Base-by-base conservation (phyloP, 2,113 vertebrate species). In the Tragulus kanchil region DNA sequence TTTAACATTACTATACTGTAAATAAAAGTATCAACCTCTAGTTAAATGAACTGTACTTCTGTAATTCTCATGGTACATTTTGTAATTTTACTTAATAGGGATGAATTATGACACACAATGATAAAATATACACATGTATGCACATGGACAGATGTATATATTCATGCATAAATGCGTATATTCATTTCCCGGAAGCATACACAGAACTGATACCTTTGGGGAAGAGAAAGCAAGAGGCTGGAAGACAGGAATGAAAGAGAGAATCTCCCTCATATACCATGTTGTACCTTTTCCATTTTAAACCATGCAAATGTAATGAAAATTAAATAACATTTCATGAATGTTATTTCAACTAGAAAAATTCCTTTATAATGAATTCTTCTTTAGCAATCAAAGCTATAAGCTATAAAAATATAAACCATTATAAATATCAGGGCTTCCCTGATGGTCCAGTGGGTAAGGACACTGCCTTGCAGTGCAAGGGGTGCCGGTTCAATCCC, bases 341-440 rank as follows among this genome's bases (percentile, higher is more conserved):
- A 62, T 83, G 15, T 36, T 96, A 77, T 90, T 90, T 90, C 82
- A 95, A 77, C 3, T 23, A 73, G 58, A 42, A 93, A 85, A 85
- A 82, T 28, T 71, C 52, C 71, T 85, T 96, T 67, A 59, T 0
- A 96, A 19, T 52, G 23, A 89, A 65, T 45, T 31, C 25, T 26
- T 85, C 69, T 90, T n/a, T 71, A 56, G 54, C 52, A 92, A 71
- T 62, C 59, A 84, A 75, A 88, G 59, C 78, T 81, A 19, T 62
- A 71, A 42, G 17, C 64, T 62, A 79, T 45, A 90, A 96, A 93
- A 90, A 59, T 50, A 31, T 85, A 93, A 93, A 59, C 3, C 5
- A 56, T 16, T 78, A n/a, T 26, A 75, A 52, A 61, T 87, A 65
- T 64, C 6, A 31, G 36, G 36, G 36, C 36, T 36, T 36, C 36